Evolutionary conservation across 2,888 invertebrate species (phyloP).

Genomic region (Macroteleia sp.): DNA sequence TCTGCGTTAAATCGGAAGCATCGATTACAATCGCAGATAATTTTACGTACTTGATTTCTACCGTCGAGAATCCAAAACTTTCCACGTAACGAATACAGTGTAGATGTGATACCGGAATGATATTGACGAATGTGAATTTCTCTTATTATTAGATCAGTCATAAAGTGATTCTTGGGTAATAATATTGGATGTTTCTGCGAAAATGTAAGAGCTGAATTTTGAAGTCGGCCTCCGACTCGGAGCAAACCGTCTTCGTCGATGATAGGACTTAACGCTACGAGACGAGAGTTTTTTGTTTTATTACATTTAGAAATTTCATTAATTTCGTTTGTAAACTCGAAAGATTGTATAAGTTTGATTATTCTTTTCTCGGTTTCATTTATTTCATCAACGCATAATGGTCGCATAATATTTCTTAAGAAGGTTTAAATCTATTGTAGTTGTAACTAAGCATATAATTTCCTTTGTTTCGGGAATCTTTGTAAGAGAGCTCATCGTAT

Average conservation of each 20-base stretch:
- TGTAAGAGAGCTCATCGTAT: too few relatives aligned
- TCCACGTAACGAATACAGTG: conserved; percentile 31
- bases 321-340: neutral
- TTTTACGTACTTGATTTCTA: too few relatives aligned
- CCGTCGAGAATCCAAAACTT: too few relatives aligned
- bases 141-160: conserved; percentile 39
- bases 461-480: too few relatives aligned
- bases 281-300: too few relatives aligned
- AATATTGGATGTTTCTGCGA: conserved; percentile 53
- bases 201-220: conserved; percentile 18
- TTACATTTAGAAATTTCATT: too few relatives aligned
- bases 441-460: too few relatives aligned
- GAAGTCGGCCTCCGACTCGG: conserved; percentile 55
- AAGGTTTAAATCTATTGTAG: too few relatives aligned
- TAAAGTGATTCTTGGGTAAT: conserved; percentile 27
- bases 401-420: too few relatives aligned
- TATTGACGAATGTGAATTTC: conserved; percentile 40
- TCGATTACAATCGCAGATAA: conserved; percentile 24
- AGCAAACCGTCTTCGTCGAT: neutral
- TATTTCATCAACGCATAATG: too few relatives aligned
- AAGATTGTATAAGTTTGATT: neutral
- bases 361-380: too few relatives aligned
- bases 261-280: neutral
- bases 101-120: too few relatives aligned
- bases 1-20: conserved; percentile 29